Evolutionary conservation across 2,797 vertebrate genomes (phyloP).

Genomic region (Todus mexicanus): DNA sequence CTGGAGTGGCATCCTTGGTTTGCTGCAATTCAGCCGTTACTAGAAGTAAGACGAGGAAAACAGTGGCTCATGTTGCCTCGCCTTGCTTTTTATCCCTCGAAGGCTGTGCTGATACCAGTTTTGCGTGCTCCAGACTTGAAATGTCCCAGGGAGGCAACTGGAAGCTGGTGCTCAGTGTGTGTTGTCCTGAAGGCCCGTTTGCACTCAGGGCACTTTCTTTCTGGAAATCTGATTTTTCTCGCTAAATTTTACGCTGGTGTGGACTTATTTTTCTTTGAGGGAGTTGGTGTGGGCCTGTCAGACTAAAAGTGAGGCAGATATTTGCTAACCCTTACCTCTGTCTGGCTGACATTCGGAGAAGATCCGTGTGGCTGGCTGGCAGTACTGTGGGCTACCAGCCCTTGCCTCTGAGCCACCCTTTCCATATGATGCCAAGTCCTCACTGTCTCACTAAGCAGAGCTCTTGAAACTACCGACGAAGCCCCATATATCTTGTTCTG

Average conservation of each 20-base stretch:
- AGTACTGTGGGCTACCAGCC: background rate
- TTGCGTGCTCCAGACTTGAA: background rate
- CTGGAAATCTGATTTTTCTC: background rate
- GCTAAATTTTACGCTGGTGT: background rate
- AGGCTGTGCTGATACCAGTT: background rate
- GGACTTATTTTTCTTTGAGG: background rate
- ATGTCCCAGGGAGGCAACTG: background rate
- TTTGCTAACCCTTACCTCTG: background rate
- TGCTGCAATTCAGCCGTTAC: background rate
- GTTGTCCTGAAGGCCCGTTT: background rate
- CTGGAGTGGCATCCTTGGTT: background rate
- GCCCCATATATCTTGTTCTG: fast-evolving
- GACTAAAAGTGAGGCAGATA: background rate
- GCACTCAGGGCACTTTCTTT: background rate
- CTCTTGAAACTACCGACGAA: background rate
- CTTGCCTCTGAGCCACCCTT: background rate
- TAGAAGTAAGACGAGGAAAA: background rate
- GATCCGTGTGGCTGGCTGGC: fast-evolving
- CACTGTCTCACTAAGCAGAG: background rate
- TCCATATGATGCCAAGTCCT: background rate
- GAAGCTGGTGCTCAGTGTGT: background rate
- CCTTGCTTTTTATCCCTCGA: background rate
- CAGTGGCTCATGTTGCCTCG: background rate
- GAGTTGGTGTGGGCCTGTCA: background rate
- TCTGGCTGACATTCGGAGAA: background rate